Base-by-base conservation (phyloP, 2,113 vertebrate genomes). In the Engraulis encrasicolus region DNA sequence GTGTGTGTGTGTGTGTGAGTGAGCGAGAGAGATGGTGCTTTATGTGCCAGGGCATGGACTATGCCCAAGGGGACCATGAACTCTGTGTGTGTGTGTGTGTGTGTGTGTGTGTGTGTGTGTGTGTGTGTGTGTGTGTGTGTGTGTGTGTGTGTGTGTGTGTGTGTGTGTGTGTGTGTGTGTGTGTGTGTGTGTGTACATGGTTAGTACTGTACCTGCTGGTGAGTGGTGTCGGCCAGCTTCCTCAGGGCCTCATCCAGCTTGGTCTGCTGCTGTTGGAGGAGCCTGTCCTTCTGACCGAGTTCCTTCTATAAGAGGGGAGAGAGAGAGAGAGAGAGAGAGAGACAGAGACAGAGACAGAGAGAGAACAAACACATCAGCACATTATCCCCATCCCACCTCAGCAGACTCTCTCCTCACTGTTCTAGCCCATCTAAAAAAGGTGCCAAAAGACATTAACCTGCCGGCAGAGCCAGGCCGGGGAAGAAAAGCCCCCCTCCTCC, bases 231-330 rank as follows among this genome's bases (percentile, higher is more conserved):
- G 0, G 95, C 94, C 48, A 97, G 94, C 84, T 96, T 96, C 77
- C 91, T 88, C 34, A 95, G 89, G 37, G 94, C 88, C 54, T 99
- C 97, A 19, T 99, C 97, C 85, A 99, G 89, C 86, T 96, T 98
- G 88, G 82, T 91, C 92, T 97, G 97, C 66, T 97, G 95, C 88
- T 99, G 97, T 87, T 97, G 97, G 74, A 99, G 66, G 6, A 97
- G 94, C 54, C 96, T 90, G 2, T 99, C 98, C 90, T 98, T 99
- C 94, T 98, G 98, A 52, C 94, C 95, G 38, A 96, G 85, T 80
- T 99, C 98, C 86, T 96, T 99, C 98, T 99, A 94, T 15, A 88
- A 93, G 3, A 12, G 50, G 37, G 79, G 34, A 40, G 54, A 74
- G 11, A 27, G 31, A 23, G 34, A 31, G 27, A 74, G 66, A 36